Evolutionary conservation across 2,797 vertebrate genomes (phyloP).

Genomic region (Lutjanus campechanus): DNA sequence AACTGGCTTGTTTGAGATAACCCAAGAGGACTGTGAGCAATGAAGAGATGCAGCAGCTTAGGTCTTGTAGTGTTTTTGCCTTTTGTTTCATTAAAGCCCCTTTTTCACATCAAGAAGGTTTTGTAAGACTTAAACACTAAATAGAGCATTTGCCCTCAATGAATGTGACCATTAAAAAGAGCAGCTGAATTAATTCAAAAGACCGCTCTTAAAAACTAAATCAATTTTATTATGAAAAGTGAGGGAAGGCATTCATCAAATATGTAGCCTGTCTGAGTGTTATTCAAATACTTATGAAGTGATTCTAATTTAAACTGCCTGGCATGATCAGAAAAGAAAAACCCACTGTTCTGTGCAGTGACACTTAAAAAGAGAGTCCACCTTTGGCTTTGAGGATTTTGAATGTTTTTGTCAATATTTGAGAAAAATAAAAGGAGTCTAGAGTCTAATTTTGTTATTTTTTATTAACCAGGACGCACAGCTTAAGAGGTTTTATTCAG

Average conservation of each 20-base stretch:
- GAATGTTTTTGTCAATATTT: background rate
- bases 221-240: constrained; percentile 43
- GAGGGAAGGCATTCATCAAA: constrained; percentile 58
- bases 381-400: background rate
- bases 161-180: constrained; percentile 41
- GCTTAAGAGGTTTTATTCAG: constrained; percentile 2
- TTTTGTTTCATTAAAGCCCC: constrained; percentile 64
- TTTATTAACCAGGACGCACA: background rate
- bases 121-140: constrained; percentile 51
- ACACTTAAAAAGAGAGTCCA: constrained; percentile 23
- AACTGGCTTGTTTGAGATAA: constrained; percentile 70
- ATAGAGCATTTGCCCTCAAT: constrained; percentile 47
- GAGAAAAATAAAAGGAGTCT: background rate
- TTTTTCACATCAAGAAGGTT: constrained; percentile 50
- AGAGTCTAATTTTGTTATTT: background rate
- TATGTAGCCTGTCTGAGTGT: constrained; percentile 47
- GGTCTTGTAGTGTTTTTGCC: constrained; percentile 11
- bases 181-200: constrained; percentile 37
- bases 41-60: constrained; percentile 39
- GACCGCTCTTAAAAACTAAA: constrained; percentile 26
- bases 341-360: constrained; percentile 3
- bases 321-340: constrained; percentile 44
- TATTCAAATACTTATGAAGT: constrained; percentile 50
- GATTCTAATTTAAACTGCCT: constrained; percentile 61
- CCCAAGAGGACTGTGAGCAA: constrained; percentile 32